Evolutionary conservation across 92 coral and sea anemone genomes (phyloP), one percentile per base, ranked within the genome.

Genomic region (Porites lobata): DNA sequence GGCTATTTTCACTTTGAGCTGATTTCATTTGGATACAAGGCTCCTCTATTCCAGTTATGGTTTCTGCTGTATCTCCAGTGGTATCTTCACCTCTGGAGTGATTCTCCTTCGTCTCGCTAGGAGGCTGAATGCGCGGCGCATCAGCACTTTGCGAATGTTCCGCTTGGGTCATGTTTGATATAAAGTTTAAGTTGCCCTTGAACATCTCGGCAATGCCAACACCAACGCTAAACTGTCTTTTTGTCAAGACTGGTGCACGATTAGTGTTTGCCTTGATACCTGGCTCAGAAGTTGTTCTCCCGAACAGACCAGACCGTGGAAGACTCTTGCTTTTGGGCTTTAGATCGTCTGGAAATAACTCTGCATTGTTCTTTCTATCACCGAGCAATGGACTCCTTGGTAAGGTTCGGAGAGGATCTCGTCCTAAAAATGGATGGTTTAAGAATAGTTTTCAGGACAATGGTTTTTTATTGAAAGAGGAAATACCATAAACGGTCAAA

Each of bases 11-110:
- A 50, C 4, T 58, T 63, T 83, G 80, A 18, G 65, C 6, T 29
- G 86, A 83, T 1, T 12, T 73, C 81, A 73, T 84, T 65, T 80
- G 74, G 20, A 50, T 47, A 1, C 78, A 78, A 29, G 86, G 18
- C 59, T 84, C 74, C 20, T 73, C 79, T 64, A 29, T 54, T 6
- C 50, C 80, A 50, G 72, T 3, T 38, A 32, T 66, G 7, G 78
- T 47, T n/a, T 63, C 58, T 21, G 71, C 86, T 6, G 66, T 14
- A 12, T 22, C 78, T 61, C 47, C 58, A 18, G 71, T 24, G 8
- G 54, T 58, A 10, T 58, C 77, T 17, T 70, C 50, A 32, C 78
- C 71, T 20, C 56, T 59, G 8, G 77, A 69, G 1, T 54, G 65
- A 6, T 24, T 76, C 69, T 70, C 18, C 7, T 53, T 26, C 29